Evolutionary conservation across 1,140 invertebrate genomes (phyloP), one percentile per base, ranked within the genome.

Genomic region (Drosophila virilis): DNA sequence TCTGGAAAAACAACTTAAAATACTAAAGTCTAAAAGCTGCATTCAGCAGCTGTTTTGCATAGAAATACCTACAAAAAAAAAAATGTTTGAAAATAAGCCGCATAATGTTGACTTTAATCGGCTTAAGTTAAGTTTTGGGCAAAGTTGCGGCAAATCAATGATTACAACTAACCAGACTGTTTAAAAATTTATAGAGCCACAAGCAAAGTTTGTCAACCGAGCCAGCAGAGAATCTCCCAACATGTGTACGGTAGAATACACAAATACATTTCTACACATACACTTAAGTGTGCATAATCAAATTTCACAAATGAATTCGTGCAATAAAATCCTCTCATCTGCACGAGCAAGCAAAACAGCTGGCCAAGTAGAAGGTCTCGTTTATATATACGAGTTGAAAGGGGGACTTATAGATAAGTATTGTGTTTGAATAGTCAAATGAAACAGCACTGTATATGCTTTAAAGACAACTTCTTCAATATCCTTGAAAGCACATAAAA

Each of bases 281-380:
- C 35, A 73, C 54, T 52, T 48, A 61, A 74, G 42, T 74, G 65
- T 77, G 71, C 58, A 74, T 78, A 78, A 70, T 70, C 72, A 65
- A 74, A 74, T 78, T 64, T 75, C 67, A 71, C 73, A 75, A 71
- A 57, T 71, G 67, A 71, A 76, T 77, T 59, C 70, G 61, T 61
- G 61, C 69, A 72, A 77, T 77, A 67, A 73, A 77, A 67, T 77
- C 62, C 61, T 60, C 57, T 75, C 73, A 75, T 78, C 48, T 78
- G 73, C 76, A 78, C 51, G 51, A 61, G 40, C 67, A 70, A 70
- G 66, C 61, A 78, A n/a, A 9, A 38, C 55, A 54, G 13, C 48
- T 43, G 48, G n/a, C 40, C 43, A 42, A 46, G 50, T 58, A 33
- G 17, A 12, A n/a, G 32, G 33, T 28, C 12, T 8, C 37, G 60